Percentiles rank a stretch among this genome's conserved stretches.
Conservation (phyloP, 2,113 vertebrate genomes). For the Plectropomus leopardus region DNA sequence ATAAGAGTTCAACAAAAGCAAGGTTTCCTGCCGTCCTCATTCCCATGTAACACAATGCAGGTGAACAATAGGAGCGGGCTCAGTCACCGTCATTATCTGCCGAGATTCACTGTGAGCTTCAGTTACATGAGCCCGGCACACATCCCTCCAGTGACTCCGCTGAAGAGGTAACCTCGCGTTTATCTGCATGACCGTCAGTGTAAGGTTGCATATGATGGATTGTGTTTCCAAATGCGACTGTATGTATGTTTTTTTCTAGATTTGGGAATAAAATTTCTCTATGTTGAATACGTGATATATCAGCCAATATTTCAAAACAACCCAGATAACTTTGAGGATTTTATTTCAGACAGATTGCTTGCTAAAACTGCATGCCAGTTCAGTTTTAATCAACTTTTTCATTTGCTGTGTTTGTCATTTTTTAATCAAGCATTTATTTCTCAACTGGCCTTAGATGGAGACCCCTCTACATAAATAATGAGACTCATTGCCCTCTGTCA, state of each 20-base stretch:
- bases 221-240: constrained; percentile 38
- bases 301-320: neutral
- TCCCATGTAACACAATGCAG: constrained; percentile 86
- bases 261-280: neutral
- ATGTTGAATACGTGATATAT: neutral
- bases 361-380: neutral
- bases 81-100: constrained; percentile 65
- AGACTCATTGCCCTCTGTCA: neutral
- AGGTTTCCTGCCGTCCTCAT: constrained; percentile 83
- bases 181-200: constrained; percentile 63
- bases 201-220: constrained; percentile 56
- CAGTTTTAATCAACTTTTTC: neutral
- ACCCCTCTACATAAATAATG: neutral
- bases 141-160: constrained; percentile 55
- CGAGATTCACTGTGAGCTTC: constrained; percentile 58
- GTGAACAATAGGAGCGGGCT: constrained; percentile 68
- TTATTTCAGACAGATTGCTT: neutral
- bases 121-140: constrained; percentile 71
- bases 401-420: neutral
- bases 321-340: neutral
- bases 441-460: neutral
- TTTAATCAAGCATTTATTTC: neutral
- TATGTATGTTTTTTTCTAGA: constrained; percentile 19
- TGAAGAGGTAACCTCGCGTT: constrained; percentile 43
- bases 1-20: constrained; percentile 75